Evolutionary conservation across 2,888 invertebrate species (phyloP).

Genomic region (Phalera bucephala): DNA sequence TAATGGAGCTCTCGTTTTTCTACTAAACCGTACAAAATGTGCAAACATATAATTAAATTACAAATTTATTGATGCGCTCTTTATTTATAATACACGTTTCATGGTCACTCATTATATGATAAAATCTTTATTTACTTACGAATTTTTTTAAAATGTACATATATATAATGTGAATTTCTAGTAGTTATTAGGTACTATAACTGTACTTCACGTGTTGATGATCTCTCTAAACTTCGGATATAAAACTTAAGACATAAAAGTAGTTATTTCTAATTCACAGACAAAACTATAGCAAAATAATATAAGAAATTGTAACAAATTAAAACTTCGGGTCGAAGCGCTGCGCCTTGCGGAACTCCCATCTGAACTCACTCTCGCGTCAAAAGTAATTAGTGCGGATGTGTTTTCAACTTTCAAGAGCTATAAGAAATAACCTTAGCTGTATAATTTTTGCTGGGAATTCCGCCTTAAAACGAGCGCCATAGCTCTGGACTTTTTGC

Average conservation of each 20-base stretch:
- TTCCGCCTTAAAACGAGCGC: background rate
- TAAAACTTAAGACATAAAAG: background rate
- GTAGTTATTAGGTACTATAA: background rate
- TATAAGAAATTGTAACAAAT: constrained; percentile 9
- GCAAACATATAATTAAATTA: no score
- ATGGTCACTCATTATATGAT: no score
- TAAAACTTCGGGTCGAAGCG: constrained; percentile 13
- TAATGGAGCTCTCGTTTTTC: no score
- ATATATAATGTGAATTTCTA: no score
- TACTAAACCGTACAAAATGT: no score
- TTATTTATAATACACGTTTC: no score
- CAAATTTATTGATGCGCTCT: no score
- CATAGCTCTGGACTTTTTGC: background rate
- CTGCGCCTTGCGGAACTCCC: constrained; percentile 16
- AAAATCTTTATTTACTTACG: no score
- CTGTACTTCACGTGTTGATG: background rate
- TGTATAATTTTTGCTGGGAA: constrained; percentile 5
- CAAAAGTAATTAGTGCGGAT: constrained; percentile 17
- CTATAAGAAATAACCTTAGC: constrained; percentile 9
- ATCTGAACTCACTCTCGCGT: constrained; percentile 4
- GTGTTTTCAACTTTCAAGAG: constrained; percentile 17
- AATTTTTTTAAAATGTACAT: no score
- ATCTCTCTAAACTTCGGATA: background rate
- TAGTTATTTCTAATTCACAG: background rate
- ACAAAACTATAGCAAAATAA: constrained; percentile 7